Conservation (phyloP, 2,888 invertebrate genomes). For the Trissolcus brochymenae region DNA sequence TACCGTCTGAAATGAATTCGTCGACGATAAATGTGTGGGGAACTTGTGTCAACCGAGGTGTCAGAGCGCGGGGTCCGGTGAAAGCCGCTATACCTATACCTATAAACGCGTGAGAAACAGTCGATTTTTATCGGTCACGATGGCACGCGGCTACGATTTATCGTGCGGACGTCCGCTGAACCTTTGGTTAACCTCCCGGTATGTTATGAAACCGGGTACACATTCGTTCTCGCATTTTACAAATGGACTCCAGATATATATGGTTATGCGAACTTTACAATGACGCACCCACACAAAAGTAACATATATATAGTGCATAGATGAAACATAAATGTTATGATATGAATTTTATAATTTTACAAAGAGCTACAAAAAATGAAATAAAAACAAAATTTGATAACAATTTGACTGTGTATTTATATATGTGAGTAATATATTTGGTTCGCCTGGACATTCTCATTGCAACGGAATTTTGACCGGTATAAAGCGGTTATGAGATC, state of each 20-base stretch:
- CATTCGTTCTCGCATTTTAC: constrained; percentile 24
- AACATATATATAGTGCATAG: too few species aligned
- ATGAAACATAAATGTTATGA: too few species aligned
- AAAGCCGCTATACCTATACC: constrained; percentile 20
- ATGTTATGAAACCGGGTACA: constrained; percentile 11
- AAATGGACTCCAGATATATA: too few species aligned
- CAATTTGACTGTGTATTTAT: too few species aligned
- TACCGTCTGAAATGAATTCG: constrained; percentile 20
- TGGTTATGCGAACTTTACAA: constrained; percentile 21
- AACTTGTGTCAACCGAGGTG: constrained; percentile 16
- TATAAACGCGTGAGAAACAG: constrained; percentile 22
- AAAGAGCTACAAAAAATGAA: too few species aligned
- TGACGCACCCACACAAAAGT: constrained; percentile 7
- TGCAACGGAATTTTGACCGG: constrained; percentile 20
- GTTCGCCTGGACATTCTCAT: constrained; percentile 2
- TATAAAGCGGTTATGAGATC: constrained; percentile 23
- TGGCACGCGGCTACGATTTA: constrained; percentile 20
- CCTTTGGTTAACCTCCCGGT: constrained; percentile 3
- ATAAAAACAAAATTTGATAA: too few species aligned
- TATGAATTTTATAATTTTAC: too few species aligned
- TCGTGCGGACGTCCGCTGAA: constrained; percentile 6
- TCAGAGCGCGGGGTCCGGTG: constrained; percentile 28
- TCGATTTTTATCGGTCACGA: constrained; percentile 17
- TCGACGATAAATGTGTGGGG: constrained; percentile 19
- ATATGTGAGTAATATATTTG: too few species aligned